These are phyloP conservation scores for Julus scandinavius DNA, from an alignment of 2,888 invertebrate genomes.

Conservation along the genomic window DNA sequence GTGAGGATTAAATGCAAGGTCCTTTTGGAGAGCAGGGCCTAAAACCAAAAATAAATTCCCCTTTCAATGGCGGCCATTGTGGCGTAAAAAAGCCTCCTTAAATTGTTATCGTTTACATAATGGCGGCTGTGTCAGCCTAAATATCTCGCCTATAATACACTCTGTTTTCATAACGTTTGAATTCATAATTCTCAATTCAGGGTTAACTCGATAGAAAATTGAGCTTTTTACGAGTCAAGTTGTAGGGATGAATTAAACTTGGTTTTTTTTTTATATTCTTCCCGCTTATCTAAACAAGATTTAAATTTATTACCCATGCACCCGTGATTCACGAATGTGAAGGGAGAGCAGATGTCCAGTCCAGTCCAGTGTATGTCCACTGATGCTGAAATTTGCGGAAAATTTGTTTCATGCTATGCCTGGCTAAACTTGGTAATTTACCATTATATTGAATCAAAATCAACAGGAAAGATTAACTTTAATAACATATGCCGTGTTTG, in stretches of 20 bases:
- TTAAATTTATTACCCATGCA: background rate
- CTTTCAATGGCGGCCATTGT: slow-evolving; percentile 37
- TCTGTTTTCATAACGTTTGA: slow-evolving; percentile 37
- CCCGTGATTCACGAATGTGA: background rate
- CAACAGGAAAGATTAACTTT: too few relatives aligned
- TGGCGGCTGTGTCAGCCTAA: background rate
- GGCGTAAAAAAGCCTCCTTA: slow-evolving; percentile 13
- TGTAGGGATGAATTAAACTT: background rate
- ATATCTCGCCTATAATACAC: slow-evolving; percentile 45
- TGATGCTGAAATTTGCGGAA: background rate
- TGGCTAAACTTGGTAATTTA: too few relatives aligned
- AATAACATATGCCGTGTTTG: background rate
- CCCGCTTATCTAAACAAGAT: slow-evolving; percentile 15
- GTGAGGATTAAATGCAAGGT: background rate
- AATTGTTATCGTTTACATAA: slow-evolving; percentile 44
- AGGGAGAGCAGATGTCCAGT: slow-evolving; percentile 2
- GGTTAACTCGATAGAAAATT: slow-evolving; percentile 49
- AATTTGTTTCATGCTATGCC: background rate
- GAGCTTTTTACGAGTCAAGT: slow-evolving; percentile 37
- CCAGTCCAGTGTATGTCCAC: background rate
- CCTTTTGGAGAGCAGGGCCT: background rate
- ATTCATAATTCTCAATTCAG: slow-evolving; percentile 46
- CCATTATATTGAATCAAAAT: too few relatives aligned
- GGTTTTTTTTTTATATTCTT: background rate
- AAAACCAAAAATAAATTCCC: slow-evolving; percentile 43